Conservation (phyloP, 2,888 invertebrate genomes). For the Phalangium opilio region DNA sequence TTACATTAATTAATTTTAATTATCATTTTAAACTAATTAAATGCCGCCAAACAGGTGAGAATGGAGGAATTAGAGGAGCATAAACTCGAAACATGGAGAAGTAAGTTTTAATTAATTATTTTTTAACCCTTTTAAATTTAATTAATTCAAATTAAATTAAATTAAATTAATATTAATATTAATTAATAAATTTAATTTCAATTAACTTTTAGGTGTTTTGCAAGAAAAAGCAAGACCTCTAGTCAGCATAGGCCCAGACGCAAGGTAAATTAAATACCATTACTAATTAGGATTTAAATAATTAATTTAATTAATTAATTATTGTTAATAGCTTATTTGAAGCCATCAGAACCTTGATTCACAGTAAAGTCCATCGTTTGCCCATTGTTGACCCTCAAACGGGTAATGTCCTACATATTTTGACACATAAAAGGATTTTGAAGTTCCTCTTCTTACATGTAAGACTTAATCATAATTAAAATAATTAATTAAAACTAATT, state of each 20-base stretch:
- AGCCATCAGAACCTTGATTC: constrained; percentile 80
- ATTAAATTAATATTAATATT: neutral
- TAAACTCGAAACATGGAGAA: constrained; percentile 88
- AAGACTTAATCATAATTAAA: constrained; percentile 38
- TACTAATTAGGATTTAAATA: too few species aligned
- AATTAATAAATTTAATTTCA: constrained; percentile 21
- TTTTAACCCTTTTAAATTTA: neutral
- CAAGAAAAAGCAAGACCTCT: constrained; percentile 70
- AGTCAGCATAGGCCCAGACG: constrained; percentile 81
- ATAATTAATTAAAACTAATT: neutral
- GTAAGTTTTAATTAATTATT: constrained; percentile 36
- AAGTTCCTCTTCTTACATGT: constrained; percentile 96
- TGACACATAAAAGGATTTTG: constrained; percentile 95
- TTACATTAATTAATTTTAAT: neutral
- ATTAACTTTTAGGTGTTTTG: constrained; percentile 50
- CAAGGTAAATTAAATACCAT: too few species aligned
- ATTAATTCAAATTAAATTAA: neutral
- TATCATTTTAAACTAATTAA: constrained; percentile 9
- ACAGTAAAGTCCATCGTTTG: constrained; percentile 87
- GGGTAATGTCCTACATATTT: constrained; percentile 92
- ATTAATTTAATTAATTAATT: too few species aligned
- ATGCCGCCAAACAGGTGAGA: constrained; percentile 52
- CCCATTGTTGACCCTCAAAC: constrained; percentile 91
- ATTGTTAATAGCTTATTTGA: constrained; percentile 51
- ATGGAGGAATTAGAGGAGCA: constrained; percentile 97